These are phyloP conservation scores for Chloebia gouldiae DNA, from an alignment of 2,113 vertebrate species.

Conservation along the genomic window DNA sequence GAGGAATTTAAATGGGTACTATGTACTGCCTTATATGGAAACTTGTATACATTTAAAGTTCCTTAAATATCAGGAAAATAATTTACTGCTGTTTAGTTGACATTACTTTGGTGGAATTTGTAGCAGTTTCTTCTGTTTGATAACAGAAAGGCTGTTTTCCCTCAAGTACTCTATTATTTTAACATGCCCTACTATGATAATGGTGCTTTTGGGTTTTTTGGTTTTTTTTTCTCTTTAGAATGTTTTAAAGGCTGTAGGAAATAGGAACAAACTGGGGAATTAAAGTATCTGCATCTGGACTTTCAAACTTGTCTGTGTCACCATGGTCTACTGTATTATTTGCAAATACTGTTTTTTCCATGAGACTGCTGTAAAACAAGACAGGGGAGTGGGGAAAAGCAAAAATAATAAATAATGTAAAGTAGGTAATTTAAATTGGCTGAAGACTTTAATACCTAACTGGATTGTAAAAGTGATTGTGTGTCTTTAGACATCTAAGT, in stretches of 20 bases:
- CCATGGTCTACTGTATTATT: background rate
- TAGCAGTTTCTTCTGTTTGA: background rate
- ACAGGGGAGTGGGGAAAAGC: accelerated
- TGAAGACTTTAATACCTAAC: background rate
- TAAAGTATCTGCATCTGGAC: background rate
- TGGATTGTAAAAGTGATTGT: background rate
- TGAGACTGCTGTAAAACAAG: background rate
- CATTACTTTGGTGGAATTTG: background rate
- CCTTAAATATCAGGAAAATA: background rate
- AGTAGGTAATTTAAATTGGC: background rate
- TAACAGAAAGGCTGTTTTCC: background rate
- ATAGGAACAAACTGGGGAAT: background rate
- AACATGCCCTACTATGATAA: background rate
- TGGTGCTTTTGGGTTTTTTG: background rate
- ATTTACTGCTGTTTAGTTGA: background rate
- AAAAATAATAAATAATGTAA: background rate
- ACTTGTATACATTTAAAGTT: background rate
- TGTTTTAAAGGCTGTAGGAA: background rate
- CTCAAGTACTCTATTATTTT: background rate
- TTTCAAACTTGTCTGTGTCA: background rate
- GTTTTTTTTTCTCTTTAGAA: background rate
- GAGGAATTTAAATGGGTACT: background rate
- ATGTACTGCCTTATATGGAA: background rate
- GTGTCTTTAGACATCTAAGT: background rate
- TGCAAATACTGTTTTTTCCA: background rate